Evolutionary conservation across 2,797 vertebrate genomes (phyloP).

Genomic region (Phrynocephalus forsythii): DNA sequence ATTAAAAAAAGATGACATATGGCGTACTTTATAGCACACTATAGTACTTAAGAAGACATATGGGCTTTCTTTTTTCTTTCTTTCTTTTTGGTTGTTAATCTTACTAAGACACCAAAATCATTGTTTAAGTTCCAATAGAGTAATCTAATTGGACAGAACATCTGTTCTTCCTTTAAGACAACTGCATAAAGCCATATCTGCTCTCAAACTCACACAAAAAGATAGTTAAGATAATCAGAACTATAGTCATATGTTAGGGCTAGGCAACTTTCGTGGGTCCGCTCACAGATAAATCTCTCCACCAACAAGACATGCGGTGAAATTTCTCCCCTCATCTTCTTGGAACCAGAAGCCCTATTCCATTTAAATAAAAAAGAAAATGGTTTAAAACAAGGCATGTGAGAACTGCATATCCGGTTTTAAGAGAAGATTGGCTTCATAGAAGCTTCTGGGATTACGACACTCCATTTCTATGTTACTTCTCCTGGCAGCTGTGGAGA

Average conservation of each 20-base stretch:
- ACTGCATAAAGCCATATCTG: neutral
- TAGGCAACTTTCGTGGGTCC: neutral
- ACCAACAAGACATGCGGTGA: too few species aligned
- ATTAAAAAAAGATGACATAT: constrained; percentile 20
- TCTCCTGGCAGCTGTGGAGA: too few species aligned
- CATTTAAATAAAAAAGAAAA: too few species aligned
- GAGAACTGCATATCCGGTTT: too few species aligned
- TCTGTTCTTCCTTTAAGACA: constrained; percentile 47
- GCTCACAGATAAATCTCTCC: too few species aligned
- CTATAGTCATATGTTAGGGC: neutral
- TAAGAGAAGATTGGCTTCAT: too few species aligned
- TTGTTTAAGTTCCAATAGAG: constrained; percentile 19
- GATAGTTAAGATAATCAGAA: neutral
- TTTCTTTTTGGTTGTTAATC: neutral
- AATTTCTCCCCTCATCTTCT: neutral
- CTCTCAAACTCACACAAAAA: neutral
- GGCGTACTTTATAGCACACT: neutral
- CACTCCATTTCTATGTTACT: too few species aligned
- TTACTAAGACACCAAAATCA: constrained; percentile 1
- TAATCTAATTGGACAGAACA: constrained; percentile 40
- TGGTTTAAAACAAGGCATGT: too few species aligned
- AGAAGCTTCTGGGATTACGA: too few species aligned
- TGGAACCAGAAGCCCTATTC: neutral
- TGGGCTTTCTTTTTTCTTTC: too few species aligned
- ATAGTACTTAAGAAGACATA: constrained; percentile 3